A percentile compares a stretch with the other conserved stretches of the same genome.
Evolutionary conservation across 2,797 vertebrate species (phyloP).

Genomic region (Sebastes minor): DNA sequence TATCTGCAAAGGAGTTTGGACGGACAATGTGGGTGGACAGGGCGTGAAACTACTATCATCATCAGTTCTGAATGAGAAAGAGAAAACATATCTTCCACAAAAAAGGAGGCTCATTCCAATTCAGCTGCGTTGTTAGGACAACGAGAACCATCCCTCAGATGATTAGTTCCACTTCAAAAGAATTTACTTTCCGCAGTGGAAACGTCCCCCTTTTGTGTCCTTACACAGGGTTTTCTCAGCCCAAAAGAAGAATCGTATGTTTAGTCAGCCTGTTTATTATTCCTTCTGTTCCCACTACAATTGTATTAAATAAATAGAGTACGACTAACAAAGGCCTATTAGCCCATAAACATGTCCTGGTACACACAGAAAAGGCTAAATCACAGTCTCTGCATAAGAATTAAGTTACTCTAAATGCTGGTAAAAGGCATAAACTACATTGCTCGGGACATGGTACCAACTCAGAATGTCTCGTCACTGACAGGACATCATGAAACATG

Average conservation of each 20-base stretch:
- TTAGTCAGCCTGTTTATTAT: conserved; percentile 94
- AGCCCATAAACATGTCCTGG: conserved; percentile 85
- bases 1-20: conserved; percentile 84
- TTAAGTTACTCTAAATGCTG: conserved; percentile 65
- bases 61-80: conserved; percentile 97
- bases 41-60: conserved; percentile 98
- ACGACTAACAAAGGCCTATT: conserved; percentile 76
- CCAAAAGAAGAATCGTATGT: conserved; percentile 91
- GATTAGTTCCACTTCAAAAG: conserved; percentile 99
- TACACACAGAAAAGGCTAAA: conserved; percentile 76
- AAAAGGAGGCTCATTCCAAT: conserved; percentile 95
- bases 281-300: conserved; percentile 88
- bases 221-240: conserved; percentile 90
- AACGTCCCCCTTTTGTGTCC: conserved; percentile 94
- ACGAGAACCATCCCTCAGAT: conserved; percentile 99
- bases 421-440: conserved; percentile 54
- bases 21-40: conserved; percentile 95
- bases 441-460: conserved; percentile 25
- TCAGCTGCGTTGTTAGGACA: conserved; percentile 99
- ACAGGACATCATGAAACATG: conserved; percentile 47
- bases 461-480: conserved; percentile 37
- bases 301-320: conserved; percentile 92
- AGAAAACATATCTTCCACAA: conserved; percentile 98
- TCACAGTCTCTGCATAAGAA: conserved; percentile 71
- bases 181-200: conserved; percentile 98